phyloP scores from a whole-genome alignment of 2,888 invertebrate species.

The Andricus quercusramuli region DNA sequence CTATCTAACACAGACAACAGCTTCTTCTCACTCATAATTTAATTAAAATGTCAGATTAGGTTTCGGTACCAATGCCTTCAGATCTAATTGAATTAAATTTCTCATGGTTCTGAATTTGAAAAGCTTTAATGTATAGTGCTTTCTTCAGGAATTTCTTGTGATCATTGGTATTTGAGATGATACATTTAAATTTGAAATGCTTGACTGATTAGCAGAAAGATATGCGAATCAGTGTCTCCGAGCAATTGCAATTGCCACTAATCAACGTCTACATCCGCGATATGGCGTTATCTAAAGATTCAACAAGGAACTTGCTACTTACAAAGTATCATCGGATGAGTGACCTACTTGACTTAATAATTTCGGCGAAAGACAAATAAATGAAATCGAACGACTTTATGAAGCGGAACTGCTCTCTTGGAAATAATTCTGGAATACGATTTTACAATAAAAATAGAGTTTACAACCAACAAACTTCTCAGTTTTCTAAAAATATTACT shows the following conservation, averaged over 20 bases:
- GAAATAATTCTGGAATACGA: not conserved
- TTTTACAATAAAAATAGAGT: slow-evolving; percentile 10
- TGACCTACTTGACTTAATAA: not conserved
- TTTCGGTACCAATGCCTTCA: not conserved
- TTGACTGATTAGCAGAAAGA: not conserved
- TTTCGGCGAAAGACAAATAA: not conserved
- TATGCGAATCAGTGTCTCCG: not conserved
- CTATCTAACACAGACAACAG: not conserved
- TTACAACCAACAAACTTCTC: not conserved
- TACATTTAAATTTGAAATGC: not conserved
- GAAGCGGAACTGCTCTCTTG: not conserved
- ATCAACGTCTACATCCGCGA: not conserved
- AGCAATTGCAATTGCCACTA: not conserved
- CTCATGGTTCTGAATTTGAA: not conserved
- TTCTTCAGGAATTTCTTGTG: not conserved
- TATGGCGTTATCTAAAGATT: not conserved
- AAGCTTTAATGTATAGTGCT: not conserved
- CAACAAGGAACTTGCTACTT: not conserved
- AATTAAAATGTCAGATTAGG: not conserved
- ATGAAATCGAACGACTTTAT: not conserved
- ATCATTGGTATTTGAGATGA: not conserved
- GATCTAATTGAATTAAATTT: not conserved
- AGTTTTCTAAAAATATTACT: slow-evolving; percentile 22
- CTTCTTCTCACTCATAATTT: not conserved
- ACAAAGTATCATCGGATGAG: not conserved